These are phyloP conservation scores for Oncorhynchus tshawytscha DNA, from an alignment of 2,113 vertebrate species.

Conservation along the genomic window DNA sequence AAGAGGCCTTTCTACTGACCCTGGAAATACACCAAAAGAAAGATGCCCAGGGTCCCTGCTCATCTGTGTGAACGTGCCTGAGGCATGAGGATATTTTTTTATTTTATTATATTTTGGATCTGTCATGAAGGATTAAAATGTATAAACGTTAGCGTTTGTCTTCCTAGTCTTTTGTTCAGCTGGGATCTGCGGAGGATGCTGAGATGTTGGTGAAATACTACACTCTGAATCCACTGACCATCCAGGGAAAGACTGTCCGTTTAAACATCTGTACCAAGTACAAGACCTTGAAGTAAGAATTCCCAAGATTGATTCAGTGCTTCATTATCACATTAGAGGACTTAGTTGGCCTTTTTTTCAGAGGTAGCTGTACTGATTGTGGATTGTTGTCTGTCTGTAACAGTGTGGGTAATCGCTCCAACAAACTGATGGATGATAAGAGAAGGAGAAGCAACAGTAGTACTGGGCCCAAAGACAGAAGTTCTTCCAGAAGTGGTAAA, in stretches of 20 bases:
- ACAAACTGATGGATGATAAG: conserved; percentile 17
- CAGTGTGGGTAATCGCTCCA: conserved; percentile 60
- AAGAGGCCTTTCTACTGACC: too few relatives aligned
- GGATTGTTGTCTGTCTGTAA: conserved; percentile 9
- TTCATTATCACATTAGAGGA: neutral
- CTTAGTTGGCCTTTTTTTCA: neutral
- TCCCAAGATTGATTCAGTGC: neutral
- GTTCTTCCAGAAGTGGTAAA: conserved; percentile 34
- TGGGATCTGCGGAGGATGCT: conserved; percentile 87
- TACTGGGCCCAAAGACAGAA: conserved; percentile 36
- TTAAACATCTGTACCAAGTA: conserved; percentile 78
- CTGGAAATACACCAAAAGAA: too few relatives aligned
- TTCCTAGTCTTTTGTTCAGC: conserved; percentile 90
- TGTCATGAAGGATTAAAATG: neutral
- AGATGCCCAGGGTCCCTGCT: too few relatives aligned
- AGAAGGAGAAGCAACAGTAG: conserved; percentile 25
- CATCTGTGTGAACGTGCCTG: too few relatives aligned
- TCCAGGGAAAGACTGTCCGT: conserved; percentile 59
- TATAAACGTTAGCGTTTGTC: neutral
- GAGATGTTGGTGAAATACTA: conserved; percentile 94
- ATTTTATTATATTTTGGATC: too few relatives aligned
- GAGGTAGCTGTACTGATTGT: neutral
- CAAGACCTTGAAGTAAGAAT: conserved; percentile 74
- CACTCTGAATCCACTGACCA: conserved; percentile 77
- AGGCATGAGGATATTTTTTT: too few relatives aligned